Base-by-base conservation (phyloP, 1,140 invertebrate species). In the Caenorhabditis remanei region DNA sequence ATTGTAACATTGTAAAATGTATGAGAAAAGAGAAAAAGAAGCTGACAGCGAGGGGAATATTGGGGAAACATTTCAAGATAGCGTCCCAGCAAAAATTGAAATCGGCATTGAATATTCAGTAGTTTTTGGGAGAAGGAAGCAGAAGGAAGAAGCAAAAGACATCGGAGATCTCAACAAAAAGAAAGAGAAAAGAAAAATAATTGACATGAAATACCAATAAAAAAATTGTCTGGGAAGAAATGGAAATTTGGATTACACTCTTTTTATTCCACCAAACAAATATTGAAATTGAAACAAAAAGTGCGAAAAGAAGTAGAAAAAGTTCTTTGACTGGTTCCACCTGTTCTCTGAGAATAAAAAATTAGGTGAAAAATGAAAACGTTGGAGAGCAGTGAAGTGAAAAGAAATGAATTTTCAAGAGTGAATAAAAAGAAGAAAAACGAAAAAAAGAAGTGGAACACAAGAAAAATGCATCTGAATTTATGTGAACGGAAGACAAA, bases 91-190 rank as follows among this genome's bases (percentile, higher is more conserved):
- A 79, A 79, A 79, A 79, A 79, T 46, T 71, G 43, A 71, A 71
- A 43, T 79, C 71, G 46, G 11, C 71, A 79, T 32, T 79, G 46
- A 79, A 79, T 79, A 50, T 79, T 79, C 71, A 79, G 46, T n/a
- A 79, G 46, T 79, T 63, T 71, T 79, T 40, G 53, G 71, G 53
- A n/a, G 14, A 24, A 65, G 4, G 19, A n/a, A 71, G 41, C 41
- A 46, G 41, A 16, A 21, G 19, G 40, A 71, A 79, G 46, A 79
- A 79, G 71, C 8, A n/a, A 50, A 79, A 50, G 71, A 79, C 46
- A 24, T 50, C 71, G 71, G n/a, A 79, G 40, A 79, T 79, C 65
- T 11, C 13, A 19, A 71, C 16, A 71, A 71, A 46, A 71, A 48
- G 19, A 46, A 46, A 46, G n/a, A 32, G 11, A 13, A 40, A 32